Percentiles rank a stretch among this genome's conserved stretches.
phyloP scores from a whole-genome alignment of 2,888 invertebrate species.

The Lamproptera curius region DNA sequence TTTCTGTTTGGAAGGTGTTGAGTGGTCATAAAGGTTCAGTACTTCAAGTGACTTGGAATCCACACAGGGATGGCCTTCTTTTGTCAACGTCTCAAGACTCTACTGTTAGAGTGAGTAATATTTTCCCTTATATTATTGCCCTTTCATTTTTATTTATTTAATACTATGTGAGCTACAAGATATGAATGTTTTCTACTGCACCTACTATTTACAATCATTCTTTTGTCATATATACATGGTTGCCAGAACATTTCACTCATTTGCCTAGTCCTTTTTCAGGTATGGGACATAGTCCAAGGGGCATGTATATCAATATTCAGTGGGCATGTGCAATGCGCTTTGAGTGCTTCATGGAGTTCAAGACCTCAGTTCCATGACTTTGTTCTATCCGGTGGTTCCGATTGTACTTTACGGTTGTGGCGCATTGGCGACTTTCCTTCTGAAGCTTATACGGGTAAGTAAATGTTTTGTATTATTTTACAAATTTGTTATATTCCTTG shows the following conservation, averaged over 20 bases:
- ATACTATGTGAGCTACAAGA: too few relatives aligned
- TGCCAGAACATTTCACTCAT: too few relatives aligned
- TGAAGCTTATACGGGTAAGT: slow-evolving; percentile 36
- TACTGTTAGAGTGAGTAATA: slow-evolving; percentile 77
- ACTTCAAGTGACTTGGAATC: slow-evolving; percentile 82
- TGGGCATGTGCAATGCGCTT: slow-evolving; percentile 73
- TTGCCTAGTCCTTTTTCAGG: too few relatives aligned
- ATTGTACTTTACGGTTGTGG: slow-evolving; percentile 84
- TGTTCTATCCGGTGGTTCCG: slow-evolving; percentile 82
- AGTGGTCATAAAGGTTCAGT: slow-evolving; percentile 75
- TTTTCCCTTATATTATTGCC: too few relatives aligned
- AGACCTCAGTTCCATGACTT: slow-evolving; percentile 71
- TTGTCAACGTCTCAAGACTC: slow-evolving; percentile 84
- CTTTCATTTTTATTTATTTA: too few relatives aligned
- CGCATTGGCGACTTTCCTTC: slow-evolving; percentile 65
- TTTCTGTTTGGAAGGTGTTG: slow-evolving; percentile 50
- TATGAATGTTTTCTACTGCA: too few relatives aligned
- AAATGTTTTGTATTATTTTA: too few relatives aligned
- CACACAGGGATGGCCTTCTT: slow-evolving; percentile 80
- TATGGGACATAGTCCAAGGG: slow-evolving; percentile 47
- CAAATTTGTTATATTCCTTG: too few relatives aligned
- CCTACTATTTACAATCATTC: too few relatives aligned
- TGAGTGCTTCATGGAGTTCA: slow-evolving; percentile 82
- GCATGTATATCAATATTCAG: slow-evolving; percentile 76
- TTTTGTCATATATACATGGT: too few relatives aligned